Percentiles rank a stretch among this genome's conserved stretches.
phyloP scores from a whole-genome alignment of 2,113 vertebrate species.

The Ornithorhynchus anatinus region DNA sequence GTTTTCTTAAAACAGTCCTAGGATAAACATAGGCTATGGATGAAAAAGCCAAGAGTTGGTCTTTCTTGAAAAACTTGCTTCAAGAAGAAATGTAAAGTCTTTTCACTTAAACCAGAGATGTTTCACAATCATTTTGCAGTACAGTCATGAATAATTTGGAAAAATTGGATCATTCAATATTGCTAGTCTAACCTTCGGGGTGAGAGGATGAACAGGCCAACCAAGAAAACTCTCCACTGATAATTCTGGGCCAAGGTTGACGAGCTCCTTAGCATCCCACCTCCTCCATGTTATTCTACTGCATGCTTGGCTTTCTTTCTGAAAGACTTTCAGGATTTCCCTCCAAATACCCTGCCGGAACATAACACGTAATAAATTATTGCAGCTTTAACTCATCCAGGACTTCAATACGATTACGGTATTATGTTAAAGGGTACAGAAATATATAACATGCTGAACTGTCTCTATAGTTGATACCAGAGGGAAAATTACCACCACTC shows the following conservation, averaged over 20 bases:
- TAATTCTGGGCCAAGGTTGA: constrained; percentile 11
- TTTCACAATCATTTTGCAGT: constrained; percentile 17
- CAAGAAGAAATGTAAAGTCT: neutral
- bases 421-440: constrained; percentile 64
- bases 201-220: too few relatives aligned
- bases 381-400: constrained; percentile 45
- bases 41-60: neutral
- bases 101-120: constrained; percentile 7
- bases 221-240: too few relatives aligned
- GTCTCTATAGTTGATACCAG: constrained; percentile 46
- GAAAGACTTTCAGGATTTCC: constrained; percentile 21
- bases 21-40: constrained; percentile 38
- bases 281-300: neutral
- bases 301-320: constrained; percentile 2
- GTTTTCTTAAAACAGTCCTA: constrained; percentile 24
- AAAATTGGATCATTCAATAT: too few relatives aligned
- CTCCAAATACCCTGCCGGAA: constrained; percentile 28
- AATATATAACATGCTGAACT: constrained; percentile 54
- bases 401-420: constrained; percentile 41
- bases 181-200: too few relatives aligned
- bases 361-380: constrained; percentile 45
- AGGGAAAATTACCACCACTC: constrained; percentile 59
- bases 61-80: constrained; percentile 22
- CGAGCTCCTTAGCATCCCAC: neutral
- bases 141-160: too few relatives aligned